Percentiles rank a stretch among this genome's conserved stretches.
These are phyloP conservation scores for Muscicapa comitata DNA, from an alignment of 2,797 vertebrate species.

Conservation along the genomic window DNA sequence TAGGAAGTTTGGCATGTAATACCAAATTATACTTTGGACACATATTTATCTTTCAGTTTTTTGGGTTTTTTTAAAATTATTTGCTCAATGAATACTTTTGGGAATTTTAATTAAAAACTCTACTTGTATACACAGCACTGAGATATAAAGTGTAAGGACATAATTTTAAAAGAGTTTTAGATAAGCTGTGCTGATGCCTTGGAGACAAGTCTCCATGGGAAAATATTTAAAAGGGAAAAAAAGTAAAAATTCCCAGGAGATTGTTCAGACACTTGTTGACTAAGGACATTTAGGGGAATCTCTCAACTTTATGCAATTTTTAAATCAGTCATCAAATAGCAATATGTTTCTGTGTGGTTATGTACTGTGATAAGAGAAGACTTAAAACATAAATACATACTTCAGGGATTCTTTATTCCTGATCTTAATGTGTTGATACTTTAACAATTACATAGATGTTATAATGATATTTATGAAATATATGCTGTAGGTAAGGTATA, in stretches of 20 bases:
- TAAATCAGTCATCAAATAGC: not conserved
- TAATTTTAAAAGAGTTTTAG: not conserved
- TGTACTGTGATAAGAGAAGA: not conserved
- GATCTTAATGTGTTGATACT: not conserved
- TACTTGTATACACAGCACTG: not conserved
- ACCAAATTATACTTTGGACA: not conserved
- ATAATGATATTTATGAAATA: not conserved
- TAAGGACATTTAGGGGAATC: conserved; percentile 23
- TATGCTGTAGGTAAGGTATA: not conserved
- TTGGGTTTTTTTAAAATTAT: not conserved
- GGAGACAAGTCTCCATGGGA: not conserved
- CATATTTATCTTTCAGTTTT: not conserved
- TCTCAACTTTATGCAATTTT: conserved; percentile 28
- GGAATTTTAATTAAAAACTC: not conserved
- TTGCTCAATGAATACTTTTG: not conserved
- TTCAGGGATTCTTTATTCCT: not conserved
- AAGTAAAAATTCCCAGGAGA: not conserved
- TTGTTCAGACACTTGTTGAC: not conserved
- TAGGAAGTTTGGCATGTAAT: not conserved
- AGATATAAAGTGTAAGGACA: not conserved
- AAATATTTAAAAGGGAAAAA: conserved; percentile 40
- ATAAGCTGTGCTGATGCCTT: conserved; percentile 16
- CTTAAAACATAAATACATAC: not conserved
- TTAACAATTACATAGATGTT: not conserved
- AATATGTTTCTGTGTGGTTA: not conserved